Evolutionary conservation across 64 coral and sea anemone genomes (phyloP).

Genomic region (Exaiptasia diaphana): DNA sequence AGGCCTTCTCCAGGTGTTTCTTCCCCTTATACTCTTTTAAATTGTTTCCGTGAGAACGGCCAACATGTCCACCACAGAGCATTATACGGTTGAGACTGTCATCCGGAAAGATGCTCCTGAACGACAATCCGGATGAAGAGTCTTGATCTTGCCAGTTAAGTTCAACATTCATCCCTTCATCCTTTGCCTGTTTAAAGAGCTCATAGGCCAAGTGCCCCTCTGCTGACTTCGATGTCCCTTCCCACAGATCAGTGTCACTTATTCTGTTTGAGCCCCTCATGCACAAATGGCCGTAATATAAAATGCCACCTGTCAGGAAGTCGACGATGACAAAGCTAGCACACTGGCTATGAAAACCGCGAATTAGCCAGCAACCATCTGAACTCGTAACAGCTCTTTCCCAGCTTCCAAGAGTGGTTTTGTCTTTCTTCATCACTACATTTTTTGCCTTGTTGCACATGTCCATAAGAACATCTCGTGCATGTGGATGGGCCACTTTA

Average conservation of each 20-base stretch:
- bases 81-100: neutral
- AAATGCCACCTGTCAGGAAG: neutral
- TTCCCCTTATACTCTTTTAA: neutral
- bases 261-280: conserved; percentile 25
- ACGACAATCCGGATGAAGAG: conserved; percentile 13
- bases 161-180: neutral
- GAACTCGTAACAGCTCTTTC: neutral
- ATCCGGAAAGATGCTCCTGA: neutral
- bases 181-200: neutral
- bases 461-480: neutral
- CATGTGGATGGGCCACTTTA: conserved; percentile 6
- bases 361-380: conserved; percentile 29
- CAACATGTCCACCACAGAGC: no score
- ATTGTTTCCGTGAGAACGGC: no score
- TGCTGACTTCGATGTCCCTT: conserved; percentile 17
- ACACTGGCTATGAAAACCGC: conserved; percentile 4
- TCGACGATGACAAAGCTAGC: conserved; percentile 17
- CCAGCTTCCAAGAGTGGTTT: neutral
- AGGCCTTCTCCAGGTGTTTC: neutral
- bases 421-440: neutral
- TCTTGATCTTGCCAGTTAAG: conserved; percentile 19
- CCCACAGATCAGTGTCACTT: conserved; percentile 10
- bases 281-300: conserved; percentile 26
- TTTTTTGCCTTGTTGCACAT: conserved; percentile 5
- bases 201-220: conserved; percentile 16